Evolutionary conservation across 53 echinoderm and acorn worm genomes (phyloP).

Genomic region (Apostichopus leukothele): DNA sequence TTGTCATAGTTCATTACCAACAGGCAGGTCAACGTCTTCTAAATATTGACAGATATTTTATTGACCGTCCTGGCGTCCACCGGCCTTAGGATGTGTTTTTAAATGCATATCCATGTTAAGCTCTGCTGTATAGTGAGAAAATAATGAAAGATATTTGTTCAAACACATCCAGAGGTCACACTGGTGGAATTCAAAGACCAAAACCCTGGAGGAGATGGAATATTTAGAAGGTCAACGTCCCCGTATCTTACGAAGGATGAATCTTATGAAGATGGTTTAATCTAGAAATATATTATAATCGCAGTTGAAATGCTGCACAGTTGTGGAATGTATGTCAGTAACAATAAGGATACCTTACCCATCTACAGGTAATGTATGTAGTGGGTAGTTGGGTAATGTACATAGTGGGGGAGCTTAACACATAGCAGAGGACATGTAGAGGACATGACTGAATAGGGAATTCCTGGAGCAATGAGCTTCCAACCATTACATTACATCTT

Average conservation of each 20-base stretch:
- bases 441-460: not conserved
- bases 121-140: not conserved
- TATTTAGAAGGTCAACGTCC: not conserved
- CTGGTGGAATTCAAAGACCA: not conserved
- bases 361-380: not conserved
- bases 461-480: too few relatives aligned
- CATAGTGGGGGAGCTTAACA: not conserved
- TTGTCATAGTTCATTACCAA: not conserved
- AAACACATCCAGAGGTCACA: not conserved
- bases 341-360: not conserved
- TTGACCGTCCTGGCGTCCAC: not conserved
- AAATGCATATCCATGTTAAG: not conserved
- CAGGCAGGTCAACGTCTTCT: not conserved
- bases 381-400: not conserved
- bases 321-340: not conserved
- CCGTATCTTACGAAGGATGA: not conserved
- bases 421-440: not conserved
- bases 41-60: not conserved
- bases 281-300: not conserved
- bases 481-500: too few relatives aligned
- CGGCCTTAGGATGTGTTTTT: not conserved
- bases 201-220: not conserved
- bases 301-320: not conserved
- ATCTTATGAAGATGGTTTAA: not conserved
- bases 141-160: not conserved